Evolutionary conservation across 1,140 invertebrate species (phyloP).

Genomic region (Akabosia matsudoensis): DNA sequence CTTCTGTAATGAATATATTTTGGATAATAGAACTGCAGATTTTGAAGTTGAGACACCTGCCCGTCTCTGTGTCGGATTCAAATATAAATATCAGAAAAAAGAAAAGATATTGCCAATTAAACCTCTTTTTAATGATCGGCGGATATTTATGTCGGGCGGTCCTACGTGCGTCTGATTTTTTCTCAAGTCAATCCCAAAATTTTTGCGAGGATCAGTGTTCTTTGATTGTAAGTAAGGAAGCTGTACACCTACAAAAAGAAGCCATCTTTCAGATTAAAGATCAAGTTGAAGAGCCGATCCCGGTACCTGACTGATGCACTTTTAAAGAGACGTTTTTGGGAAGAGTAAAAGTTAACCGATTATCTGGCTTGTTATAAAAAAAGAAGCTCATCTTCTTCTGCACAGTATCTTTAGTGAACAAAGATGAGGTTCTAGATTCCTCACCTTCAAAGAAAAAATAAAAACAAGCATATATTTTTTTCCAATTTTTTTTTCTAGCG

Average conservation of each 20-base stretch:
- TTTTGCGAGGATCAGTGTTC: neutral
- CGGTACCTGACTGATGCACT: neutral
- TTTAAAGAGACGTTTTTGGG: neutral
- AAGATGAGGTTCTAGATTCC: neutral
- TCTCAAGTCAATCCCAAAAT: neutral
- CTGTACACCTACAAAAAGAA: neutral
- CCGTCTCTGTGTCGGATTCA: too few species aligned
- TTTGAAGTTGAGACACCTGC: too few species aligned
- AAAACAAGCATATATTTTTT: neutral
- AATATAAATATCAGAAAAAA: too few species aligned
- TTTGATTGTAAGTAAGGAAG: conserved; percentile 1
- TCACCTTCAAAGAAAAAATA: neutral
- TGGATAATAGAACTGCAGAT: too few species aligned
- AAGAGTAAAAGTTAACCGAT: neutral
- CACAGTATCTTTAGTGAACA: neutral
- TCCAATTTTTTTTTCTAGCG: conserved; percentile 12
- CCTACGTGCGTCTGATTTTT: neutral
- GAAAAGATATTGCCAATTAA: too few species aligned
- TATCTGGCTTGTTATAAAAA: neutral
- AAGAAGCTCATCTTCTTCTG: neutral
- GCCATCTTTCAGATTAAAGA: too few species aligned
- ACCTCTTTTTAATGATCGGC: too few species aligned
- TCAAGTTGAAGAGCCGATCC: too few species aligned
- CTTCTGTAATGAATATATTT: too few species aligned
- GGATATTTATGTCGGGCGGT: too few species aligned